phyloP scores from a whole-genome alignment of 1,140 invertebrate genomes.

The Panagrolaimus sp. region DNA sequence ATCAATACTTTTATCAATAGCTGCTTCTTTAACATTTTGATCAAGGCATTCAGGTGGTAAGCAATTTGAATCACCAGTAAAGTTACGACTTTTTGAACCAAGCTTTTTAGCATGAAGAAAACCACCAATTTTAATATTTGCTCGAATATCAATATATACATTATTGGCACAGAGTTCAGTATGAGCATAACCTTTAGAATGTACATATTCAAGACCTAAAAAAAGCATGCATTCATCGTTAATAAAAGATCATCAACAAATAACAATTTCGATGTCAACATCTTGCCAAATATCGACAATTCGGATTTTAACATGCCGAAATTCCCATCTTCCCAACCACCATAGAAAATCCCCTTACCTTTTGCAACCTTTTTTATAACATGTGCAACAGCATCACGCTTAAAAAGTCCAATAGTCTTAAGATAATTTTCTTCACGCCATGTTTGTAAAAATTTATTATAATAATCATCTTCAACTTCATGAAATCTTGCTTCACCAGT shows the following conservation, averaged over 20 bases:
- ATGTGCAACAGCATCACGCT: neutral
- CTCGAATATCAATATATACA: neutral
- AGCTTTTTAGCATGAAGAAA: conserved; percentile 4
- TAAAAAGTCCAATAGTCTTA: neutral
- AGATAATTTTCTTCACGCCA: neutral
- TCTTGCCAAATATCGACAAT: too few relatives aligned
- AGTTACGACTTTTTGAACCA: neutral
- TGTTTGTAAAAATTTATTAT: neutral
- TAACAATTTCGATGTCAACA: too few relatives aligned
- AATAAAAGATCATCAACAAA: too few relatives aligned
- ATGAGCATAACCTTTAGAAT: conserved; percentile 1
- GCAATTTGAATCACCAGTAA: neutral
- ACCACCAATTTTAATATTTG: neutral
- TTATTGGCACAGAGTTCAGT: neutral
- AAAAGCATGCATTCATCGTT: too few relatives aligned
- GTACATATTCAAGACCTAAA: neutral
- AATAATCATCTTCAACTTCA: neutral
- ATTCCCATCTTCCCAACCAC: too few relatives aligned
- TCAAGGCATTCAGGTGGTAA: neutral
- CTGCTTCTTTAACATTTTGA: neutral
- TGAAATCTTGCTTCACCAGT: neutral
- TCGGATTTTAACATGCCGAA: too few relatives aligned
- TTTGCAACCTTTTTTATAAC: neutral
- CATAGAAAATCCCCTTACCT: too few relatives aligned
- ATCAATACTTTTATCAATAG: neutral